phyloP scores from a whole-genome alignment of 2,797 vertebrate species.

The Graptemys geographica region DNA sequence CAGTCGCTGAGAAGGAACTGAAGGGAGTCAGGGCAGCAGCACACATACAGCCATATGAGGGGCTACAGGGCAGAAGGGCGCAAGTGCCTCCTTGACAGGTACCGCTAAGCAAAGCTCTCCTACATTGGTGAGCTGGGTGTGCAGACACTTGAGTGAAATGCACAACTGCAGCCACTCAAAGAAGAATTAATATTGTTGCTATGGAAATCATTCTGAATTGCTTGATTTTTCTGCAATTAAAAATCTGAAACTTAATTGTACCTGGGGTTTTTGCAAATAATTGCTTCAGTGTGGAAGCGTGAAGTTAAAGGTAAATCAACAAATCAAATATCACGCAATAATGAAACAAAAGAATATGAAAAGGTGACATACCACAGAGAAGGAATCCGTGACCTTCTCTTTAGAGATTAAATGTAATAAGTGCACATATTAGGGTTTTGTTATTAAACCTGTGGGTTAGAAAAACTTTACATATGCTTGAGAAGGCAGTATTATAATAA shows the following conservation, averaged over 20 bases:
- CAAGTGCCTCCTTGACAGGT: background rate
- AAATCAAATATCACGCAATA: background rate
- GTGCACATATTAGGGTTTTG: background rate
- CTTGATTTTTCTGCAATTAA: constrained; percentile 11
- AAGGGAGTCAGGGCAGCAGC: background rate
- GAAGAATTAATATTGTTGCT: background rate
- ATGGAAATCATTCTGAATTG: constrained; percentile 4
- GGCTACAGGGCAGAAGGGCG: background rate
- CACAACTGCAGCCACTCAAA: background rate
- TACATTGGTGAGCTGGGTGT: background rate
- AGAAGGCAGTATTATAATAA: background rate
- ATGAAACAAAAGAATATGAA: background rate
- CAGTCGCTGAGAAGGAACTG: background rate
- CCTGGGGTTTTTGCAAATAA: background rate
- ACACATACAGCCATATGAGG: background rate
- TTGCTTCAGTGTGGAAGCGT: background rate
- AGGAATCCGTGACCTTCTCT: background rate
- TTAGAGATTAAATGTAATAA: background rate
- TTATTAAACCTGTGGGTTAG: background rate
- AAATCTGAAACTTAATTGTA: background rate
- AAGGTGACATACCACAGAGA: background rate
- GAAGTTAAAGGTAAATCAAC: background rate
- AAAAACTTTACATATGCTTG: background rate
- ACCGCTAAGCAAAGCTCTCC: background rate
- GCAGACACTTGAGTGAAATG: background rate